Percentiles rank a stretch among this genome's conserved stretches.
Evolutionary conservation across 2,113 vertebrate genomes (phyloP).

Genomic region (Equus quagga): DNA sequence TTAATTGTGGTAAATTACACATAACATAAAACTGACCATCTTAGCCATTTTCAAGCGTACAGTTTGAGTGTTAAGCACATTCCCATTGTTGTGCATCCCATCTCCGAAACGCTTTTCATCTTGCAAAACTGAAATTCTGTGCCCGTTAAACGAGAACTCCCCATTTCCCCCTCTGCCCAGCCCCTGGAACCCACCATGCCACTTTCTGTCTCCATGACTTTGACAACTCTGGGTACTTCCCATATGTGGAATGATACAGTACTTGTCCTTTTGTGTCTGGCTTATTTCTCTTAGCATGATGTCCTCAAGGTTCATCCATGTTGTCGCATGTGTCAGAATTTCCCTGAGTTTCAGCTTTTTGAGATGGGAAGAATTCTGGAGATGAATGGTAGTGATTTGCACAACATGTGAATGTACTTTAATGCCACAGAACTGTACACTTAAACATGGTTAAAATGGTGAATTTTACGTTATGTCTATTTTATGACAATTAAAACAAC

Average conservation of each 20-base stretch:
- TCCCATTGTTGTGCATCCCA: no score
- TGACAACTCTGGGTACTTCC: background rate
- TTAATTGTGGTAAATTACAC: background rate
- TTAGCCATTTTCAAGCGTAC: background rate
- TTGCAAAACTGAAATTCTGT: background rate
- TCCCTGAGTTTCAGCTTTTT: background rate
- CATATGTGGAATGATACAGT: no score
- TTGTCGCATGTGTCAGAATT: background rate
- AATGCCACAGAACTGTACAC: no score
- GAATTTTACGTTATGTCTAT: background rate
- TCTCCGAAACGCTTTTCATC: background rate
- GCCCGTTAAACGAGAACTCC: background rate
- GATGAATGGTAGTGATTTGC: background rate
- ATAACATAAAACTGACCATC: background rate
- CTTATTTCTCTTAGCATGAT: background rate
- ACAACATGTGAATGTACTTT: background rate
- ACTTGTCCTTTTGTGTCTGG: background rate
- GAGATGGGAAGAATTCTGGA: background rate
- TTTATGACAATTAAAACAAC: background rate
- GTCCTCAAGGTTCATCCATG: background rate
- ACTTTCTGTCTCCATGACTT: background rate
- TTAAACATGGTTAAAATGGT: background rate
- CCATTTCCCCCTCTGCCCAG: background rate
- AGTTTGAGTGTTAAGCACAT: background rate
- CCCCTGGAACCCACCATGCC: background rate